A percentile compares a stretch with the other conserved stretches of the same genome.
Conservation (phyloP, 2,888 invertebrate species). For the Lithophane leautieri region DNA sequence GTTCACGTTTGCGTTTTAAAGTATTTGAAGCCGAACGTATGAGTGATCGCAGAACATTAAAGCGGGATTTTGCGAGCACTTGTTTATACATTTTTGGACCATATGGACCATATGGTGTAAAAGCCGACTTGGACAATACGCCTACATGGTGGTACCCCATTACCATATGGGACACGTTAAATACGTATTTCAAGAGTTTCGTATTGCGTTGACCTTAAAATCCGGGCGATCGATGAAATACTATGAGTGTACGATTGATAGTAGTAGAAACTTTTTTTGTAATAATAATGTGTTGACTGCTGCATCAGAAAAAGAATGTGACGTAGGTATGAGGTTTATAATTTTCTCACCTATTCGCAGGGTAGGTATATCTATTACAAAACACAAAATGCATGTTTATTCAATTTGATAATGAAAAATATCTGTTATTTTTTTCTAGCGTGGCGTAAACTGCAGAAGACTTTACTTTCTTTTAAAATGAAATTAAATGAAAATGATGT, state of each 20-base stretch:
- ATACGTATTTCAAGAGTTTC: slow-evolving; percentile 86
- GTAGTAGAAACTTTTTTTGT: slow-evolving; percentile 5
- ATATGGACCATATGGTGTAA: slow-evolving; percentile 91
- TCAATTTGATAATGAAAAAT: neutral
- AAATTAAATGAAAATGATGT: neutral
- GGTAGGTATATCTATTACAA: neutral
- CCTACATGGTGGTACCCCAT: slow-evolving; percentile 83
- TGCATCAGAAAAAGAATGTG: neutral
- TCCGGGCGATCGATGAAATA: slow-evolving; percentile 58
- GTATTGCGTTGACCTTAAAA: slow-evolving; percentile 73
- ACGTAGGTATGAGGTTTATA: neutral
- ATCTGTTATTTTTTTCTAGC: neutral
- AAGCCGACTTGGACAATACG: slow-evolving; percentile 87
- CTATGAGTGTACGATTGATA: slow-evolving; percentile 46
- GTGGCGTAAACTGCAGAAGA: neutral
- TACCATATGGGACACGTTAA: slow-evolving; percentile 90
- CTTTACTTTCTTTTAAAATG: neutral
- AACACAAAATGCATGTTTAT: neutral
- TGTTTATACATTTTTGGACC: slow-evolving; percentile 89
- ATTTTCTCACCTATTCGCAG: neutral
- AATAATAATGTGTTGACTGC: neutral
- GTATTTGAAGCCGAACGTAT: slow-evolving; percentile 64
- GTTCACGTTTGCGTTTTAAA: slow-evolving; percentile 60
- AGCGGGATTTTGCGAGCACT: slow-evolving; percentile 86
- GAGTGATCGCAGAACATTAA: slow-evolving; percentile 81